Conservation (phyloP, 2,113 vertebrate species). For the Erinaceus europaeus region DNA sequence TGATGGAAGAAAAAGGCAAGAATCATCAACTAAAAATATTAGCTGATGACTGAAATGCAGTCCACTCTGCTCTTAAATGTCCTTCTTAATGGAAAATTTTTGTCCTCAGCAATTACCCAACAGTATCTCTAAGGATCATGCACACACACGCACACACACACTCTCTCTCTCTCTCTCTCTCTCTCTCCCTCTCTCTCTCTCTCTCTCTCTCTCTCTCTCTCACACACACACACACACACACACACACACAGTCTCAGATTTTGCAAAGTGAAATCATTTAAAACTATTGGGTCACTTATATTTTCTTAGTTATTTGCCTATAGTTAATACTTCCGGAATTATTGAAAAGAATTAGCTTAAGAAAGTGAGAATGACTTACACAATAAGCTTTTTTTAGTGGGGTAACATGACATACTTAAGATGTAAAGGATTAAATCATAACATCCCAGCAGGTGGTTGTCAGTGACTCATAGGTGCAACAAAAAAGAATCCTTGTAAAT, state of each 20-base stretch:
- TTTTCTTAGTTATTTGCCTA: constrained; percentile 48
- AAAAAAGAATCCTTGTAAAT: background rate
- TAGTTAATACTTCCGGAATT: constrained; percentile 37
- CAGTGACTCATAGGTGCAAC: background rate
- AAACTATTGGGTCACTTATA: constrained; percentile 18
- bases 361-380: constrained; percentile 14
- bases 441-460: background rate
- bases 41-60: constrained; percentile 35
- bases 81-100: constrained; percentile 38
- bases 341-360: constrained; percentile 36
- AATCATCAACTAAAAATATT: constrained; percentile 68
- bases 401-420: background rate
- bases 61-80: constrained; percentile 20
- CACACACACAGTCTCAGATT: too few relatives aligned
- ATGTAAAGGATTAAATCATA: background rate
- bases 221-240: too few relatives aligned
- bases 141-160: too few relatives aligned
- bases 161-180: too few relatives aligned
- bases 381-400: background rate
- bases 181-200: too few relatives aligned
- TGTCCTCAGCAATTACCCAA: background rate
- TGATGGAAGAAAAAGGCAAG: constrained; percentile 43
- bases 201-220: too few relatives aligned
- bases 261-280: constrained; percentile 43
- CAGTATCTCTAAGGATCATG: constrained; percentile 40